Base-by-base conservation (phyloP, 2,797 vertebrate species). In the Manis crassicaudata region DNA sequence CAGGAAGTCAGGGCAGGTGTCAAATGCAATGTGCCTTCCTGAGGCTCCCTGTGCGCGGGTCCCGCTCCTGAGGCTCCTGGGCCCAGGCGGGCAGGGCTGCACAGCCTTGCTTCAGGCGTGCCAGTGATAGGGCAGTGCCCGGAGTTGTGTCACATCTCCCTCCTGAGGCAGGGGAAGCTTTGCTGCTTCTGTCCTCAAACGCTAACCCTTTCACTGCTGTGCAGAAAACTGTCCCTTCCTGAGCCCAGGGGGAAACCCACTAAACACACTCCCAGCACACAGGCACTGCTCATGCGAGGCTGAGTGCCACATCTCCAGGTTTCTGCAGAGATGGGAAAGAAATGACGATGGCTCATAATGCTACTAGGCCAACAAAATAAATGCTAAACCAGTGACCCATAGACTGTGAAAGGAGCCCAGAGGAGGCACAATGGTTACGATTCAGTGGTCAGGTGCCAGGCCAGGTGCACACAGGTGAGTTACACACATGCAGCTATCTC, bases 391-490 rank as follows among this genome's bases (percentile, higher is more conserved):
- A 63, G 75, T 72, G 37, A 43, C 70, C 18, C 0, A 2, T 9
- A 3, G 1, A 14, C 84, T 5, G 65, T 40, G 46, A 25, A 17
- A 21, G 70, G 43, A 25, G 72, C 58, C 58, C 63, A 1, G 43
- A 11, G 21, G 21, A 20, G 7, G 62, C 6, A 5, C 0, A 0
- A 23, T 0, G 32, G 58, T n/a, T 10, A 7, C 2, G 25, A 62
- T 4, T 20, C 0, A 1, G 43, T 12, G 21, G 52, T 72, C 8
- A 4, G 0, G 6, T 20, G 82, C 70, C 88, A 43, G 25, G 77
- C 40, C 0, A 5, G 25, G 72, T 6, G 25, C 81, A 25, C 67
- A 25, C 1, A 3, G 35, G 83, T 0, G 14, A 27, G n/a, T 6
- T 12, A 25, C 32, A 18, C 16, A 4, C 25, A 12, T 1, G 8